A percentile compares a stretch with the other conserved stretches of the same genome.
Evolutionary conservation across 1,140 invertebrate genomes (phyloP).

Genomic region (Platorchestia sp.): DNA sequence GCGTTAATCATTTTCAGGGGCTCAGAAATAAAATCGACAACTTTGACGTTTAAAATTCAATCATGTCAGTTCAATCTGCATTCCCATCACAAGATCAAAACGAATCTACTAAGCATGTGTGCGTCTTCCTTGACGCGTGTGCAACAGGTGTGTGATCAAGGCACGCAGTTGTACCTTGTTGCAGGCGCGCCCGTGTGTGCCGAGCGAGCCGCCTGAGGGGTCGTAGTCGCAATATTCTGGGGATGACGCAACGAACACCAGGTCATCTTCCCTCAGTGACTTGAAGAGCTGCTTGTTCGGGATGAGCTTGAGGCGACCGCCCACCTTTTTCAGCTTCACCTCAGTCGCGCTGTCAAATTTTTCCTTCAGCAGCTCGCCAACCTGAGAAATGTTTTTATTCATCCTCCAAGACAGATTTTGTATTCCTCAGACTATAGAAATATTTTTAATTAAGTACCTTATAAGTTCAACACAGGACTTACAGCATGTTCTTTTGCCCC

Average conservation of each 20-base stretch:
- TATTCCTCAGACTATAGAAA: background rate
- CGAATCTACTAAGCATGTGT: too few species aligned
- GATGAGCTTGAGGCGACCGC: slow-evolving; percentile 68
- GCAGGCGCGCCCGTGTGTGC: slow-evolving; percentile 87
- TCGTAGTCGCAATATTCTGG: slow-evolving; percentile 89
- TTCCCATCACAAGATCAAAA: too few species aligned
- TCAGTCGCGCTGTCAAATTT: slow-evolving; percentile 72
- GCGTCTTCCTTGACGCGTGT: too few species aligned
- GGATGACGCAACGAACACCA: slow-evolving; percentile 87
- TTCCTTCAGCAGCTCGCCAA: slow-evolving; percentile 70
- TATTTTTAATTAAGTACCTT: too few species aligned
- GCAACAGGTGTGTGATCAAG: background rate
- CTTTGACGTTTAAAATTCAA: too few species aligned
- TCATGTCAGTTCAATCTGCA: too few species aligned
- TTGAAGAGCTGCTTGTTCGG: slow-evolving; percentile 69
- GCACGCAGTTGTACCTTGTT: slow-evolving; percentile 78
- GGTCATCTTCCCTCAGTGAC: slow-evolving; percentile 74
- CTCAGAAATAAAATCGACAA: too few species aligned
- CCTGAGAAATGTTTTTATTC: slow-evolving; percentile 61
- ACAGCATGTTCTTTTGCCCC: too few species aligned
- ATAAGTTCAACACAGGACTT: too few species aligned
- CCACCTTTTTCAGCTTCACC: slow-evolving; percentile 69
- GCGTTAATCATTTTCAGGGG: too few species aligned
- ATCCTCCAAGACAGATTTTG: background rate
- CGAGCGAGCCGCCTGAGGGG: slow-evolving; percentile 81